Conservation (phyloP, 2,797 vertebrate genomes). For the Eleutherodactylus coqui region DNA sequence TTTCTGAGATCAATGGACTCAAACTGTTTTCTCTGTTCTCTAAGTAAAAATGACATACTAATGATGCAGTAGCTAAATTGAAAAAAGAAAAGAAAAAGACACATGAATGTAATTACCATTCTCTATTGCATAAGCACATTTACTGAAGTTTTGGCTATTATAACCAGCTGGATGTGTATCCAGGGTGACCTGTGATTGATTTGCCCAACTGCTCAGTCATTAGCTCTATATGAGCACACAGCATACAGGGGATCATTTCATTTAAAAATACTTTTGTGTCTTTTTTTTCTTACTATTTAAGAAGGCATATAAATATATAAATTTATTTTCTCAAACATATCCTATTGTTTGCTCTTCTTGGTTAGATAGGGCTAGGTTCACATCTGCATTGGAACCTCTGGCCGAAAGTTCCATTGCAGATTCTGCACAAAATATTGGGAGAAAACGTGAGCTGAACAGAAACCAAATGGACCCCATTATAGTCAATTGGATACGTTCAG, state of each 20-base stretch:
- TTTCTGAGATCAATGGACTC: constrained; percentile 25
- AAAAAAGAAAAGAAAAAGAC: neutral
- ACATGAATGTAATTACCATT: neutral
- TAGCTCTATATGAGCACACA: neutral
- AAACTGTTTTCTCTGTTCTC: neutral
- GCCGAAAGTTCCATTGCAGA: too few species aligned
- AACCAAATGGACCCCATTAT: too few species aligned
- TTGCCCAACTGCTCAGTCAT: neutral
- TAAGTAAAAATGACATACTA: neutral
- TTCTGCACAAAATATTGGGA: too few species aligned
- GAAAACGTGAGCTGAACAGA: too few species aligned
- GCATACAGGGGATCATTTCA: neutral
- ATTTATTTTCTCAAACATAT: too few species aligned
- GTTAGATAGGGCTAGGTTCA: too few species aligned
- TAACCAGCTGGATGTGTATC: neutral
- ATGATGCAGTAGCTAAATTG: constrained; percentile 8
- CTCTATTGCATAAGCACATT: neutral
- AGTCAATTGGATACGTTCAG: too few species aligned
- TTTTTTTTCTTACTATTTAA: neutral
- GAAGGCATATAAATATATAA: too few species aligned
- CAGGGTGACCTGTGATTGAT: constrained; percentile 2
- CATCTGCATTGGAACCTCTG: too few species aligned
- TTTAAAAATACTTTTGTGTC: neutral
- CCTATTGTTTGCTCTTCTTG: too few species aligned
- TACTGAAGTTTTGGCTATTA: neutral